Percentiles rank a stretch among this genome's conserved stretches.
Evolutionary conservation across 2,797 vertebrate genomes (phyloP).

Genomic region (Eremophila alpestris): DNA sequence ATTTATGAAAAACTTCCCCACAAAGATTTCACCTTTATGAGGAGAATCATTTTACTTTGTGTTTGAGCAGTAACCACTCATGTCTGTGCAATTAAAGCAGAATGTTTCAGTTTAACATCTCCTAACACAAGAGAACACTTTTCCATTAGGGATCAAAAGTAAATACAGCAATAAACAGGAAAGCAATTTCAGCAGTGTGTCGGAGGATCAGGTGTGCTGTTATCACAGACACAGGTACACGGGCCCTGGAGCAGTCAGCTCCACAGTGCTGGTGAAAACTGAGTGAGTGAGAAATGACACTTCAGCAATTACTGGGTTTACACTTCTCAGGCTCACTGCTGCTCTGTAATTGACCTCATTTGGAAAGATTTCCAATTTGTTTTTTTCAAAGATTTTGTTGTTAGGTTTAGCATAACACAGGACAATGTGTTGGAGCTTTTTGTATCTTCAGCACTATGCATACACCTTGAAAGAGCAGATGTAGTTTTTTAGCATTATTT

Average conservation of each 20-base stretch:
- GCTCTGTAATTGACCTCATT: slow-evolving; percentile 3
- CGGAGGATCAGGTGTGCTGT: neutral
- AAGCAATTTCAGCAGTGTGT: slow-evolving; percentile 9
- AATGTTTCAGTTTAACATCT: slow-evolving; percentile 19
- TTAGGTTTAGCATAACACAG: neutral
- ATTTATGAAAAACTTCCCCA: slow-evolving; percentile 43
- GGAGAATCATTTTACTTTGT: slow-evolving; percentile 43
- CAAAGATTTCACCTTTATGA: slow-evolving; percentile 52
- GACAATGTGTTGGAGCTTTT: neutral
- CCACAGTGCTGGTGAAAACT: neutral
- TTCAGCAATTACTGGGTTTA: neutral
- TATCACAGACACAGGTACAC: neutral
- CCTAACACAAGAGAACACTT: slow-evolving; percentile 38
- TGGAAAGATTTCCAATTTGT: neutral
- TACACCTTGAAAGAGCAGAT: neutral
- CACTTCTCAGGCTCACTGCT: neutral
- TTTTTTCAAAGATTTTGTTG: neutral
- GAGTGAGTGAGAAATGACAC: neutral
- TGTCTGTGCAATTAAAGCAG: slow-evolving; percentile 42
- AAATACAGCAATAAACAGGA: slow-evolving; percentile 56
- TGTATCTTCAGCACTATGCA: neutral
- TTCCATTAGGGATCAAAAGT: slow-evolving; percentile 55
- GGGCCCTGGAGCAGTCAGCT: neutral
- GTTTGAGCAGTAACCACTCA: neutral
- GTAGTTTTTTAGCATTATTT: neutral